Conservation (phyloP, 2,888 invertebrate species). For the Chydorus sphaericus region DNA sequence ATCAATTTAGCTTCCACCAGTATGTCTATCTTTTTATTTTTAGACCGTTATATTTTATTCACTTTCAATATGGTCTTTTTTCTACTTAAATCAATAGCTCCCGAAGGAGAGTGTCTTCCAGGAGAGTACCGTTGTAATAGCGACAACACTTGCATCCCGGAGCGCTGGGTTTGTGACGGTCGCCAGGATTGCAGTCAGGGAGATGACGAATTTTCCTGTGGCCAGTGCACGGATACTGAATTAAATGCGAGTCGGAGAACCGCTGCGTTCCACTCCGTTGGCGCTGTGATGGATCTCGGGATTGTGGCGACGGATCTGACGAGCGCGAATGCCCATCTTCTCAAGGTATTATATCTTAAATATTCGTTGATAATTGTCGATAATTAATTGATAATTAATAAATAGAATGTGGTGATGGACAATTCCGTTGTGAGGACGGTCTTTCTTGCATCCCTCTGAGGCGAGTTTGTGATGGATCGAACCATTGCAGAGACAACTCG, state of each 20-base stretch:
- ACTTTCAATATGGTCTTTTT: background rate
- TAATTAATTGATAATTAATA: no score
- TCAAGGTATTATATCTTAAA: constrained; percentile 6
- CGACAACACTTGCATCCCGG: constrained; percentile 20
- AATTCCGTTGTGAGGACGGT: constrained; percentile 21
- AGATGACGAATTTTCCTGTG: constrained; percentile 14
- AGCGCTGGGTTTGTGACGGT: constrained; percentile 18
- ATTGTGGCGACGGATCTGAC: constrained; percentile 47
- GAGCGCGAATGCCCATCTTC: constrained; percentile 36
- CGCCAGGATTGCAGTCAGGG: constrained; percentile 14
- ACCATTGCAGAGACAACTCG: constrained; percentile 22
- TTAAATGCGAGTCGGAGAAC: constrained; percentile 30
- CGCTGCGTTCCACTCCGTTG: constrained; percentile 28
- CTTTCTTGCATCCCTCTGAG: constrained; percentile 19
- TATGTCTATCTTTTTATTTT: background rate
- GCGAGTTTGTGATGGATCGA: constrained; percentile 21
- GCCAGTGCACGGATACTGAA: constrained; percentile 13
- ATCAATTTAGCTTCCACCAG: constrained; percentile 35
- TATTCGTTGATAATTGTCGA: background rate
- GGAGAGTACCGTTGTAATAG: constrained; percentile 20
- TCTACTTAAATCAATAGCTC: background rate
- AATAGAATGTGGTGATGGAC: constrained; percentile 19
- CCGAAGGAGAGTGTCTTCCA: constrained; percentile 12
- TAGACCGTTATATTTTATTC: background rate
- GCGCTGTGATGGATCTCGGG: constrained; percentile 44